A percentile compares a stretch with the other conserved stretches of the same genome.
phyloP scores from a whole-genome alignment of 2,113 vertebrate genomes.

The Syrmaticus mikado region DNA sequence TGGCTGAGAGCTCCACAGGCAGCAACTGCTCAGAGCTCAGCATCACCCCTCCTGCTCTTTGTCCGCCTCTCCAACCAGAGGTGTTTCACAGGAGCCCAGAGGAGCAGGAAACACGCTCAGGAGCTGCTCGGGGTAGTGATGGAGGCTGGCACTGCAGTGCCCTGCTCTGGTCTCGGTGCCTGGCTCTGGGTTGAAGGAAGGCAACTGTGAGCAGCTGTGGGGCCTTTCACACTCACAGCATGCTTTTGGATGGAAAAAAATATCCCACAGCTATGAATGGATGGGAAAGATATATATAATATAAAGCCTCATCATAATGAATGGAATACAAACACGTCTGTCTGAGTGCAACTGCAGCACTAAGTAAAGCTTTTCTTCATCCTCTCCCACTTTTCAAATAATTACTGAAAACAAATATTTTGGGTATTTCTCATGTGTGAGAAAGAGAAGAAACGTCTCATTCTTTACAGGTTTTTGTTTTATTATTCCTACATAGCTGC shows the following conservation, averaged over 20 bases:
- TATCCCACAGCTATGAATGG: background rate
- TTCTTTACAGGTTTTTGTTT: constrained; percentile 21
- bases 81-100: background rate
- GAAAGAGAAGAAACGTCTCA: background rate
- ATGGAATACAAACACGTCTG: background rate
- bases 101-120: background rate
- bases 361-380: background rate
- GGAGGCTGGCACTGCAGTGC: background rate
- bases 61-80: background rate
- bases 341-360: background rate
- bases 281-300: background rate
- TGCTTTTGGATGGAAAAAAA: background rate
- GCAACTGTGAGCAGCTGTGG: background rate
- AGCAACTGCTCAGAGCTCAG: background rate
- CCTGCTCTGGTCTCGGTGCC: background rate
- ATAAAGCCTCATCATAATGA: background rate
- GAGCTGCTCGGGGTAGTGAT: background rate
- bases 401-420: constrained; percentile 25
- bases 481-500: constrained; percentile 10
- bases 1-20: background rate
- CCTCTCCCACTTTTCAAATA: constrained; percentile 5
- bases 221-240: rapidly evolving
- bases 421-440: background rate
- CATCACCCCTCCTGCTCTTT: background rate
- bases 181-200: background rate